A percentile compares a stretch with the other conserved stretches of the same genome.
Evolutionary conservation across 2,797 vertebrate species (phyloP).

Genomic region (Mallotus villosus): DNA sequence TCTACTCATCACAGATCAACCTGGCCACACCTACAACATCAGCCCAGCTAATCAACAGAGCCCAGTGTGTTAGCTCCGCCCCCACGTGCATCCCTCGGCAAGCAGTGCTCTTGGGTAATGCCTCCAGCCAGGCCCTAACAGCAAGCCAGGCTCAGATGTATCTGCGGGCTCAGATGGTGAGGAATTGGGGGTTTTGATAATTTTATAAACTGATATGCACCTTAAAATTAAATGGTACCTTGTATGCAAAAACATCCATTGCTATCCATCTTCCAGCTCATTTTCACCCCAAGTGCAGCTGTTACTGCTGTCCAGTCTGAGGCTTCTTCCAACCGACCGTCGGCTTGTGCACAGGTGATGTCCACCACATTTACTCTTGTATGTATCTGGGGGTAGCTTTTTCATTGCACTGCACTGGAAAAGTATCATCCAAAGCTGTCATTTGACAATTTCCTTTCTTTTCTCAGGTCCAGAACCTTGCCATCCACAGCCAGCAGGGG

Average conservation of each 20-base stretch:
- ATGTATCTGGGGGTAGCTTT: too few species aligned
- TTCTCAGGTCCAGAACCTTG: slow-evolving; percentile 78
- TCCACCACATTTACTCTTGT: background rate
- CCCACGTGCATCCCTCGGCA: slow-evolving; percentile 80
- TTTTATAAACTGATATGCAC: slow-evolving; percentile 36
- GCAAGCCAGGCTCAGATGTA: slow-evolving; percentile 90
- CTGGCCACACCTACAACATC: slow-evolving; percentile 74
- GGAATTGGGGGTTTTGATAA: slow-evolving; percentile 26
- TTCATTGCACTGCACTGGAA: too few species aligned
- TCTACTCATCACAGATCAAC: slow-evolving; percentile 71
- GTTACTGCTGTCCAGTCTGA: slow-evolving; percentile 80
- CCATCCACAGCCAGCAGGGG: slow-evolving; percentile 71
- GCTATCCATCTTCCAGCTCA: slow-evolving; percentile 70
- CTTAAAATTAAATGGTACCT: background rate
- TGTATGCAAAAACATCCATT: background rate
- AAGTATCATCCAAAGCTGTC: background rate
- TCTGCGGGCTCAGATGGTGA: slow-evolving; percentile 87
- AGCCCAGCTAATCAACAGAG: slow-evolving; percentile 80
- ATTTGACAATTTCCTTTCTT: slow-evolving; percentile 11
- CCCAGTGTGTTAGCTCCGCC: slow-evolving; percentile 71
- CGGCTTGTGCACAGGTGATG: slow-evolving; percentile 70
- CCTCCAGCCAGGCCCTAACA: slow-evolving; percentile 73
- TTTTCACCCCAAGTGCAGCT: slow-evolving; percentile 83
- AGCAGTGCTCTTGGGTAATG: slow-evolving; percentile 81
- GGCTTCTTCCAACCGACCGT: slow-evolving; percentile 65